phyloP scores from a whole-genome alignment of 2,888 invertebrate genomes.

The Scaptomyza reducta region DNA sequence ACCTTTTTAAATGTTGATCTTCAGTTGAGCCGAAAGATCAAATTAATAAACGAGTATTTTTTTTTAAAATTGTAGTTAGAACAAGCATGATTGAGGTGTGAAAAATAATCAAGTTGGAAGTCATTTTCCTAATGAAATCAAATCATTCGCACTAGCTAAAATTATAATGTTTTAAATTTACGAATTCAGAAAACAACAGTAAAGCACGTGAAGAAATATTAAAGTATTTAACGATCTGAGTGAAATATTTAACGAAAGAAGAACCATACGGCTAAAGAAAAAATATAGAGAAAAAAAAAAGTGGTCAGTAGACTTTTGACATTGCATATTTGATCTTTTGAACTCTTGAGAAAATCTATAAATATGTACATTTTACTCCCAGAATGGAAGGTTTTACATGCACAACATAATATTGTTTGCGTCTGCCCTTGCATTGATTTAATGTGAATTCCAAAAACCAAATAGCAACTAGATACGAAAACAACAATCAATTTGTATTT shows the following conservation, averaged over 20 bases:
- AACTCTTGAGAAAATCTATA: constrained; percentile 6
- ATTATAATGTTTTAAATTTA: background rate
- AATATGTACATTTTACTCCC: constrained; percentile 72
- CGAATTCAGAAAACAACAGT: background rate
- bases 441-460: constrained; percentile 56
- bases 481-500: constrained; percentile 3
- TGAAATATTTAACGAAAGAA: background rate
- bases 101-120: background rate
- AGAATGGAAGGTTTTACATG: constrained; percentile 75
- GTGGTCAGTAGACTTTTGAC: background rate
- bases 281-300: background rate
- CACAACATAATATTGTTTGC: constrained; percentile 29
- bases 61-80: constrained; percentile 8
- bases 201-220: background rate
- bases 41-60: background rate
- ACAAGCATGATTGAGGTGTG: background rate
- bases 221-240: background rate
- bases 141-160: background rate
- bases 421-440: constrained; percentile 72
- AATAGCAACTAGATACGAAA: constrained; percentile 5
- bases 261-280: background rate
- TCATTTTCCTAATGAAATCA: background rate
- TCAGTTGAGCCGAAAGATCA: background rate
- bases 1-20: background rate
- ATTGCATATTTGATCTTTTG: background rate